Evolutionary conservation across 2,113 vertebrate genomes (phyloP), one percentile per base, ranked within the genome.

Genomic region (Phycodurus eques): DNA sequence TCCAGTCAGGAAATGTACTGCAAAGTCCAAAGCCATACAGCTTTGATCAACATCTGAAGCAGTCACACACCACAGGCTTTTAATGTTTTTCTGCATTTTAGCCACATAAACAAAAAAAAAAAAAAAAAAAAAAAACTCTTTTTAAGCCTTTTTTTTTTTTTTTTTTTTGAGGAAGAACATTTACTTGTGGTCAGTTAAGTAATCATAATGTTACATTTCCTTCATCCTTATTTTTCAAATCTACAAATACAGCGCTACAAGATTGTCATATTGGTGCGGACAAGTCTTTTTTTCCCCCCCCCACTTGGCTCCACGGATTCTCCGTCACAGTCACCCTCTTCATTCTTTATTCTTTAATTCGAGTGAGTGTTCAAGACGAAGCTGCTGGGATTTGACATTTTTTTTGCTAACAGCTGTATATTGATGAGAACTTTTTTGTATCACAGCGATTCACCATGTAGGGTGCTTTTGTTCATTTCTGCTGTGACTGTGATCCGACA

Each of bases 31-130:
- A 5, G 13, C 7, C 67, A 27, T 3, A 10, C 51, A 22, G 27
- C 80, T 85, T 85, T 80, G 76, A 83, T 82, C 49, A 51, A 42
- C n/a, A 75, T 65, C 69, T 79, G 33, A 71, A 70, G 49, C 42
- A 64, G 43, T 76, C 42, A 33, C 13, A 69, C 72, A 14, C 65
- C 69, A 67, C 54, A 42, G 63, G 7, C 11, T 67, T 68, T 72
- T 56, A 68, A 20, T 61, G 20, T 56, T 47, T 8, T 56, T 67
- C 60, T 54, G 76, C 67, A 69, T 3, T 54, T 57, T 43, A 31
- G 5, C n/a, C 46, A 51, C 19, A 64, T 10, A 12, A n/a, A 13
- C 57, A 31, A 33, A 53, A 6, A 15, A 5, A 53, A 17, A 53
- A 53, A 53, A 53, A 19, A 17, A 51, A 11, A 17, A 17, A 53